These are phyloP conservation scores for Oryzias curvinotus DNA, from an alignment of 2,113 vertebrate genomes.

Conservation along the genomic window DNA sequence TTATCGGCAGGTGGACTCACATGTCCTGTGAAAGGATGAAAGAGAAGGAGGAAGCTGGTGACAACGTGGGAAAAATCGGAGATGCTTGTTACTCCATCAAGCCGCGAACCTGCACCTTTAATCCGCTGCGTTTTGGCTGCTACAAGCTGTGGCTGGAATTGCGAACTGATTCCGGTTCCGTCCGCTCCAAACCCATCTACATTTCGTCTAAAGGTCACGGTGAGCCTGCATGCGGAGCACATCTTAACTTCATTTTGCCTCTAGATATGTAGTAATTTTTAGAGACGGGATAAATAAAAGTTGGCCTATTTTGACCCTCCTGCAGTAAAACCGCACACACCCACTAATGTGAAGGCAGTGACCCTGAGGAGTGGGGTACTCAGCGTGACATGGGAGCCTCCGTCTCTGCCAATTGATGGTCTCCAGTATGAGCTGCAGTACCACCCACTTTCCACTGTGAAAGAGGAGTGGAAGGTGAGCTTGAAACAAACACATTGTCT, in stretches of 20 bases:
- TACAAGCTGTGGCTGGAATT: slow-evolving; percentile 91
- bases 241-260: not conserved
- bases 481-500: not conserved
- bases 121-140: slow-evolving; percentile 84
- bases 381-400: slow-evolving; percentile 81
- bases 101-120: slow-evolving; percentile 77
- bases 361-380: slow-evolving; percentile 76
- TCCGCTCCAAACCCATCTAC: slow-evolving; percentile 83
- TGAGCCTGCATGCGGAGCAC: slow-evolving; percentile 63
- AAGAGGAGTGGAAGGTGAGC: slow-evolving; percentile 83
- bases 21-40: slow-evolving; percentile 80
- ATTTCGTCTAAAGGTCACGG: slow-evolving; percentile 85
- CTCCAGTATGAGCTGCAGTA: slow-evolving; percentile 85
- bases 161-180: slow-evolving; percentile 71
- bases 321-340: slow-evolving; percentile 86
- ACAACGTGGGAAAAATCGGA: slow-evolving; percentile 67
- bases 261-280: too few species aligned
- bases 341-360: slow-evolving; percentile 78
- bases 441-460: slow-evolving; percentile 32
- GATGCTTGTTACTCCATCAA: slow-evolving; percentile 57
- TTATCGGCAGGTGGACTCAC: slow-evolving; percentile 49
- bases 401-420: slow-evolving; percentile 69
- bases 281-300: too few species aligned
- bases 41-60: slow-evolving; percentile 58
- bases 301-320: not conserved